Conservation (phyloP, 2,888 invertebrate species). For the Sycophila texana region DNA sequence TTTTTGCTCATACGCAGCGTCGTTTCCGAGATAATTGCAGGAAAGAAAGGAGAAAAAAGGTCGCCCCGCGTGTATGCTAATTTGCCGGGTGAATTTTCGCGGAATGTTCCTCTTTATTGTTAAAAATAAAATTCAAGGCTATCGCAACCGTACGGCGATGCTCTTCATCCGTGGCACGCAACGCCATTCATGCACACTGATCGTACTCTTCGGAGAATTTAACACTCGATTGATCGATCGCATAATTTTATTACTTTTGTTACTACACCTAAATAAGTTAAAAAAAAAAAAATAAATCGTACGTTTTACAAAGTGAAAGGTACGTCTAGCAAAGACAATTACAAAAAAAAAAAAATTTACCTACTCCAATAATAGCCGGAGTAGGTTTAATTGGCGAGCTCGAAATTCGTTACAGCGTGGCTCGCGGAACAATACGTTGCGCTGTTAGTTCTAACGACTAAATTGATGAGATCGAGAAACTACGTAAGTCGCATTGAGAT, state of each 20-base stretch:
- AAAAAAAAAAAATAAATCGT: no score
- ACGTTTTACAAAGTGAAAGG: no score
- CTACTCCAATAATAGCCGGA: no score
- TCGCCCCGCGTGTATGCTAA: neutral
- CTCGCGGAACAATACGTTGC: neutral
- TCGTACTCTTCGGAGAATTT: no score
- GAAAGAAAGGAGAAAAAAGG: neutral
- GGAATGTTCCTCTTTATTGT: slow-evolving; percentile 7
- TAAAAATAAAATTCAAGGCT: neutral
- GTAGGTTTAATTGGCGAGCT: no score
- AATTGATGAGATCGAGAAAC: slow-evolving; percentile 33
- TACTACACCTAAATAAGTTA: neutral
- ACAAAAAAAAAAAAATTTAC: no score
- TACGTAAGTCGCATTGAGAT: slow-evolving; percentile 24
- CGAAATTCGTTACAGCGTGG: no score
- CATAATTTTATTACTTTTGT: neutral
- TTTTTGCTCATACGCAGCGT: neutral
- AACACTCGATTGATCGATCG: neutral
- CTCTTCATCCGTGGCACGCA: neutral
- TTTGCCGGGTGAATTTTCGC: slow-evolving; percentile 3
- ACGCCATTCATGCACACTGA: no score
- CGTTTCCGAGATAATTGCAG: slow-evolving; percentile 15
- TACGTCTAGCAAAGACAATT: no score
- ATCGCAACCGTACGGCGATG: neutral
- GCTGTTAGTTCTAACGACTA: neutral